Base-by-base conservation (phyloP, 2,888 invertebrate species). In the Aradus depressus region DNA sequence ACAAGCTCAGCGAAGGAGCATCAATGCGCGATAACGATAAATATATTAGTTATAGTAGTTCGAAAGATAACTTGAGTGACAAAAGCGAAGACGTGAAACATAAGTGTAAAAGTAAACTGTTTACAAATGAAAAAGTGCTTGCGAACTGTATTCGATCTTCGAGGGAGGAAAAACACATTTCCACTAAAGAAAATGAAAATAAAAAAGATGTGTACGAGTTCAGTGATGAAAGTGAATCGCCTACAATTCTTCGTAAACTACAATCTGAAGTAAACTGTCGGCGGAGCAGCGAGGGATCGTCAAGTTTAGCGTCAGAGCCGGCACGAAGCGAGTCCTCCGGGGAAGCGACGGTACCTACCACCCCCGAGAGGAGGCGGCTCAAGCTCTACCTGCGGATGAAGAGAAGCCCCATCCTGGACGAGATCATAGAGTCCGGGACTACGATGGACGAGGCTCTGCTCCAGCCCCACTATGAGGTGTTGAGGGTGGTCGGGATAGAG, bases 381-480 rank as follows among this genome's bases (percentile, higher is more conserved):
- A 60, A 59, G 42, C 67, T 91, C 55, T 89, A 88, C 4, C 68
- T 91, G 53, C 77, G 89, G 4, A 85, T 91, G 76, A 90, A 91
- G 66, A 77, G 89, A 25, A 88, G 87, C 58, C 88, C 88, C 2
- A 81, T 86, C 49, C 70, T 87, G 42, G 89, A 90, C 63, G 88
- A 90, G 63, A 79, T 85, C 1, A 80, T 86, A 63, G 86, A 88
- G 65, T 81, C 81, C n/a, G 81, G 82, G 23, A 80, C 16, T 3
- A 80, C 76, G 62, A 67, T 81, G 43, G 76, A 76, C 61, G 79
- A 79, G 58, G 79, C 79, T 56, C 71, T 70, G 56, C 79, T 76
- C 62, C 79, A 79, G 62, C 81, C 84, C 0, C 87, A 88, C 64
- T 89, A 89, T 66, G 89, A 89, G 70, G 84, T 89, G 50, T 69